Percentiles rank a stretch among this genome's conserved stretches.
Conservation (phyloP, 2,888 invertebrate species). For the Sinelater perroti region DNA sequence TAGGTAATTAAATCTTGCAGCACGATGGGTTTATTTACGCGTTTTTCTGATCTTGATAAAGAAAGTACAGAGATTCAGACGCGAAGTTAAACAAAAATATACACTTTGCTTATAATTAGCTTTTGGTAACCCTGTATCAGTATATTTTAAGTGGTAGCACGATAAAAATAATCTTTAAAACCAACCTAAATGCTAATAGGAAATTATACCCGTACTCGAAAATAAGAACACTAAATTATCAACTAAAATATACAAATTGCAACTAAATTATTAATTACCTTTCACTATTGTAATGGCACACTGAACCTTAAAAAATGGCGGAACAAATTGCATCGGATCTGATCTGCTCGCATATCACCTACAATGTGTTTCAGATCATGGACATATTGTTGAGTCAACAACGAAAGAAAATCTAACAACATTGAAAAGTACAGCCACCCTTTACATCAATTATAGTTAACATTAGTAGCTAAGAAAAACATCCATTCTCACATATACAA, state of each 20-base stretch:
- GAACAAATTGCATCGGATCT: neutral
- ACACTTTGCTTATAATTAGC: constrained; percentile 43
- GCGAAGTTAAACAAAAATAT: constrained; percentile 19
- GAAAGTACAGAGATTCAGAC: constrained; percentile 21
- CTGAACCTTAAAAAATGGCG: constrained; percentile 4
- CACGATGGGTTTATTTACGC: too few species aligned
- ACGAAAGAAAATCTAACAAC: constrained; percentile 50
- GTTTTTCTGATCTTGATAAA: constrained; percentile 15
- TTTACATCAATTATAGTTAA: constrained; percentile 46
- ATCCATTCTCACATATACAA: constrained; percentile 49
- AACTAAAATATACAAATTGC: constrained; percentile 45
- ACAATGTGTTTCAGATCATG: constrained; percentile 7
- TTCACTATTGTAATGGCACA: constrained; percentile 31
- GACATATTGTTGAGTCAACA: constrained; percentile 40
- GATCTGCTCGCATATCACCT: constrained; percentile 22
- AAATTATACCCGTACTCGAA: constrained; percentile 46
- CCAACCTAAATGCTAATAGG: constrained; percentile 46
- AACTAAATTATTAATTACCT: constrained; percentile 29
- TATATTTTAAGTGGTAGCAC: constrained; percentile 36
- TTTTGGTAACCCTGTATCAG: constrained; percentile 58
- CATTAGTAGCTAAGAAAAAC: constrained; percentile 45
- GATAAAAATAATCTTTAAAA: constrained; percentile 22
- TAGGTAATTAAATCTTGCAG: too few species aligned
- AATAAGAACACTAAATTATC: constrained; percentile 31
- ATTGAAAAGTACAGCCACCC: constrained; percentile 55